Base-by-base conservation (phyloP, 1,140 invertebrate species). In the Colletes gigas region DNA sequence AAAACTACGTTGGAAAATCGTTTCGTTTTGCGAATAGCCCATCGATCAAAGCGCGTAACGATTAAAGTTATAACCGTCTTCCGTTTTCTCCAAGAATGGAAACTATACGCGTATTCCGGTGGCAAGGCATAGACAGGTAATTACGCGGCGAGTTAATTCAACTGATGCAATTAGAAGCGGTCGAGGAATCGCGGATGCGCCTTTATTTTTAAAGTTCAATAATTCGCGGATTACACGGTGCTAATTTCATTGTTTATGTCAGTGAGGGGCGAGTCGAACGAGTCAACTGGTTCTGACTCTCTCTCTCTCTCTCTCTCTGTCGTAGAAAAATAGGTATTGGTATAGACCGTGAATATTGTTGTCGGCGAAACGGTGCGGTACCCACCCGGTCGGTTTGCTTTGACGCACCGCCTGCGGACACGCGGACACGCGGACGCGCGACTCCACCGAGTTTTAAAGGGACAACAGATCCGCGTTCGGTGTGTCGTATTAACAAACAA, bases 401-500 rank as follows among this genome's bases (percentile, higher is more conserved):
- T 55, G 55, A 79, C 39, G 57, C 59, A 67, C 63, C 50, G 30
- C 30, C 30, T 30, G 30, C 30, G 30, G 30, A 30, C 30, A 30
- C 30, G 30, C 30, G 30, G 30, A 30, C 30, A 30, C 30, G 30
- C 30, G 30, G 30, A 1, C 30, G 66, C 76, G 75, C 30, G 12
- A 39, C 72, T 50, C 71, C 50, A 52, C 80, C 50, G 75, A 21
- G 68, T 71, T 78, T 71, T 77, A 62, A 30, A 30, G 71, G 17
- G 47, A 44, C 41, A 75, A 50, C 65, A 39, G 77, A 66, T 82
- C 70, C 39, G 71, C 81, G 67, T 67, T 65, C 52, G 54, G 62
- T 41, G 62, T 54, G 21, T 75, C 71, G 78, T 74, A 80, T 80
- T 80, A 80, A 80, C 78, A 80, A 80, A 80, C 78, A 82, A 82